phyloP scores from a whole-genome alignment of 2,113 vertebrate species.

The Artemisiospiza belli region DNA sequence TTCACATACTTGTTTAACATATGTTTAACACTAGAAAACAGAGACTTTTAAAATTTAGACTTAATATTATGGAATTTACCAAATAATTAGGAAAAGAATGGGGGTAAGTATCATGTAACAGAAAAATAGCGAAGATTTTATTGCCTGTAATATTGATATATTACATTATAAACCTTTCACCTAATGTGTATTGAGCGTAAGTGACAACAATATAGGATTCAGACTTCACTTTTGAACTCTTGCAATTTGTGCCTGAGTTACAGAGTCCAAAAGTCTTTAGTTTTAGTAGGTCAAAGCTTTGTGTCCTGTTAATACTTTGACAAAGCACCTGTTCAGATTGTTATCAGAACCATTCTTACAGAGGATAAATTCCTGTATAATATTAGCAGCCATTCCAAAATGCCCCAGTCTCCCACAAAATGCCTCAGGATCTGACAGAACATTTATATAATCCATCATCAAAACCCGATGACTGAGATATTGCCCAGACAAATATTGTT shows the following conservation, averaged over 20 bases:
- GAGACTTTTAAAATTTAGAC: not conserved
- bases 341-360: not conserved
- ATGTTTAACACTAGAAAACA: not conserved
- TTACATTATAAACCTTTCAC: not conserved
- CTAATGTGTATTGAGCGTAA: not conserved
- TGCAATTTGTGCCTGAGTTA: not conserved
- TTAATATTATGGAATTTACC: not conserved
- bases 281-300: not conserved
- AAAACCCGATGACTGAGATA: not conserved
- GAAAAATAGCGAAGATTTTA: not conserved
- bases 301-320: not conserved
- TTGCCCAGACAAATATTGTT: not conserved
- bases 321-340: not conserved
- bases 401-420: not conserved
- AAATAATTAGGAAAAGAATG: not conserved
- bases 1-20: too few relatives aligned
- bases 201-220: not conserved
- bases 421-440: not conserved
- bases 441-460: not conserved
- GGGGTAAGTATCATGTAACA: not conserved
- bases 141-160: not conserved
- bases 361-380: not conserved
- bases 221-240: not conserved
- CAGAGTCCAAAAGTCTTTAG: not conserved
- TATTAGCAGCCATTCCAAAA: not conserved